Percentiles rank a stretch among this genome's conserved stretches.
These are phyloP conservation scores for Drosophila stalkeri DNA, from an alignment of 2,888 invertebrate species.

Conservation along the genomic window DNA sequence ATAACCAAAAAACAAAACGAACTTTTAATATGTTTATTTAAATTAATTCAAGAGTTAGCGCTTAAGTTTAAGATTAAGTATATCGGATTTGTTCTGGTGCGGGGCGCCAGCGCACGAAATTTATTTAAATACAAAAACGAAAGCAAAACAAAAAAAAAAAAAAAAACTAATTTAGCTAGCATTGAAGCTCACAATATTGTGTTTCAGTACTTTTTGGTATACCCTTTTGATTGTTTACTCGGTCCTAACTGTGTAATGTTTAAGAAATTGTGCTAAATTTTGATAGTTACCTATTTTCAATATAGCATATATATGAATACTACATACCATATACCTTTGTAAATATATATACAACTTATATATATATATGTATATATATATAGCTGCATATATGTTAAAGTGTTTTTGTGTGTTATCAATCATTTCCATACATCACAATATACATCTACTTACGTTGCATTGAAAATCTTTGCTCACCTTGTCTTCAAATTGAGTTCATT, in stretches of 20 bases:
- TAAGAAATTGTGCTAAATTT: conserved; percentile 78
- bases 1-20: conserved; percentile 51
- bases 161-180: conserved; percentile 56
- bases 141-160: neutral
- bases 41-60: conserved; percentile 52
- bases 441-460: conserved; percentile 24
- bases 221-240: conserved; percentile 61
- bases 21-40: conserved; percentile 61
- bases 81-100: conserved; percentile 34
- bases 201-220: conserved; percentile 68
- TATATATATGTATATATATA: conserved; percentile 22
- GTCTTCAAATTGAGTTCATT: conserved; percentile 63
- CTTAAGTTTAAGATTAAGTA: conserved; percentile 59
- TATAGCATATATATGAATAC: conserved; percentile 46
- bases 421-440: conserved; percentile 4
- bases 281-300: conserved; percentile 62
- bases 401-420: conserved; percentile 27
- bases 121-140: conserved; percentile 39
- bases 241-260: conserved; percentile 46
- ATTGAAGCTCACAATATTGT: conserved; percentile 45
- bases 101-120: conserved; percentile 46
- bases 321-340: conserved; percentile 22
- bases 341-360: conserved; percentile 7
- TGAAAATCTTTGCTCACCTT: conserved; percentile 66
- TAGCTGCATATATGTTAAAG: conserved; percentile 39